Percentiles rank a stretch among this genome's conserved stretches.
These are phyloP conservation scores for Taurulus bubalis DNA, from an alignment of 2,113 vertebrate genomes.

Conservation along the genomic window DNA sequence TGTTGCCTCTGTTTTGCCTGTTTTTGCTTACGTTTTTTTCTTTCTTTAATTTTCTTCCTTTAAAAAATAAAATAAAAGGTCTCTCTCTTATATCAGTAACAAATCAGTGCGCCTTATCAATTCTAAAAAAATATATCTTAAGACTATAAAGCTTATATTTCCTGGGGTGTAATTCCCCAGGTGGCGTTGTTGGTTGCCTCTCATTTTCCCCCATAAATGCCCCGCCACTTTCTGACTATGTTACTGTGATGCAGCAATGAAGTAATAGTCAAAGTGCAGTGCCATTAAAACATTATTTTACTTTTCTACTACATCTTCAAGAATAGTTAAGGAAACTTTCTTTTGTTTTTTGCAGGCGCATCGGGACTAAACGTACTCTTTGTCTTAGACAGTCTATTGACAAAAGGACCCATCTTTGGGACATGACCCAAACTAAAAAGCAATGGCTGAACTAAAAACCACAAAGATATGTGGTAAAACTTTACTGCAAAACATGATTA, in stretches of 20 bases:
- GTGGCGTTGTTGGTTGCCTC: no score
- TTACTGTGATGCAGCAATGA: background rate
- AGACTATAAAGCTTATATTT: no score
- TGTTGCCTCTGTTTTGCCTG: no score
- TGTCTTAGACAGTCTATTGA: background rate
- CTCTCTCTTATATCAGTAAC: no score
- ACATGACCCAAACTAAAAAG: constrained; percentile 11
- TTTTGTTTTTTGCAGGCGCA: background rate
- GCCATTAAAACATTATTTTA: background rate
- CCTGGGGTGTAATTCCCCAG: no score
- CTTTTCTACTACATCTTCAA: background rate
- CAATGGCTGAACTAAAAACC: constrained; percentile 22
- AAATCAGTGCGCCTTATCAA: no score
- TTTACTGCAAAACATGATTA: constrained; percentile 52
- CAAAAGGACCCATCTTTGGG: background rate
- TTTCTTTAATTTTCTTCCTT: no score
- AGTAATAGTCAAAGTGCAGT: background rate
- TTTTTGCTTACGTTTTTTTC: no score
- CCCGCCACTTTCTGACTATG: background rate
- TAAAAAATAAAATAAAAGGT: no score
- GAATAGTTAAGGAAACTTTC: background rate
- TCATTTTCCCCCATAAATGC: no score
- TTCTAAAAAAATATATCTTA: no score
- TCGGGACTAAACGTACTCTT: background rate
- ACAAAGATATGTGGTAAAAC: constrained; percentile 29